Evolutionary conservation across 2,797 vertebrate genomes (phyloP).

Genomic region (Notolabrus celidotus): DNA sequence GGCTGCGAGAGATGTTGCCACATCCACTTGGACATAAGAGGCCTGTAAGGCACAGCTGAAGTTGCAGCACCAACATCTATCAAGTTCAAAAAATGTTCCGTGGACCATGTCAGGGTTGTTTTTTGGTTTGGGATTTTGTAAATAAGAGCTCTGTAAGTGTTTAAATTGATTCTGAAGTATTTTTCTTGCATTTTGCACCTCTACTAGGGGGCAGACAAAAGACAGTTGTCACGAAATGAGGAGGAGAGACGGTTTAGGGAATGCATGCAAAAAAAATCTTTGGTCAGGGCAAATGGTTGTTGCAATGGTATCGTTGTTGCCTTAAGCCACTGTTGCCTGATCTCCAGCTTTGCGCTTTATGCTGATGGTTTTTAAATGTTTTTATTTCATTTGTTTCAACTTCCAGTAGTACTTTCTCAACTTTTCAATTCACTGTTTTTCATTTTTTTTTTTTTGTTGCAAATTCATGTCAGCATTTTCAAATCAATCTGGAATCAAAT

Average conservation of each 20-base stretch:
- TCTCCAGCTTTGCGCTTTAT: too few relatives aligned
- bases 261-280: not conserved
- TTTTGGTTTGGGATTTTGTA: not conserved
- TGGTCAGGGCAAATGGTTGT: not conserved
- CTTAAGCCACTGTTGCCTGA: too few relatives aligned
- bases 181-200: not conserved
- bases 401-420: too few relatives aligned
- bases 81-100: not conserved
- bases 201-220: not conserved
- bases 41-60: not conserved
- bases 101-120: too few relatives aligned
- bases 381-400: not conserved
- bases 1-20: slow-evolving; percentile 1
- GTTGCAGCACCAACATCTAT: not conserved
- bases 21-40: not conserved
- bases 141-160: not conserved
- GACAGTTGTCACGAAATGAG: not conserved
- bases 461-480: not conserved
- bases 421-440: not conserved
- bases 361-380: too few relatives aligned
- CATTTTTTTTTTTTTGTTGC: not conserved
- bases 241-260: not conserved
- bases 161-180: not conserved
- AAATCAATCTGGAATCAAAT: not conserved
- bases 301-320: too few relatives aligned